Evolutionary conservation across 2,113 vertebrate species (phyloP).

Genomic region (Tringa solitaria): DNA sequence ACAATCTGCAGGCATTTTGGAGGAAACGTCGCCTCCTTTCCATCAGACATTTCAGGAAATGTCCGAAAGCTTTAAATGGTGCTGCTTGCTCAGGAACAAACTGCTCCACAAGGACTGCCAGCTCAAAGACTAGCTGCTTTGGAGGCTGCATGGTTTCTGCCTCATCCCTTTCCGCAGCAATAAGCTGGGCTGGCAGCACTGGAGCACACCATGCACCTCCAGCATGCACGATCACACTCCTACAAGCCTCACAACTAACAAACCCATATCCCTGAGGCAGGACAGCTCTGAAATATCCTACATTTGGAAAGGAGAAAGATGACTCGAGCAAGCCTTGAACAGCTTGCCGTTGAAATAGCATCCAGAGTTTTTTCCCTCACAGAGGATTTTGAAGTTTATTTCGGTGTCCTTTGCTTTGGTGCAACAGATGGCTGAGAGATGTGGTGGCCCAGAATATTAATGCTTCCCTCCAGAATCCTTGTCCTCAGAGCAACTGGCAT

Average conservation of each 20-base stretch:
- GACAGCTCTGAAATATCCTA: neutral
- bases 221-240: neutral
- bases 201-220: accelerated
- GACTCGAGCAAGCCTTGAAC: neutral
- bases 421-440: neutral
- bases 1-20: neutral
- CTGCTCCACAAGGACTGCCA: neutral
- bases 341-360: neutral
- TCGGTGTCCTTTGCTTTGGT: neutral
- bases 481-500: neutral
- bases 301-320: neutral
- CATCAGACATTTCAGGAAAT: neutral
- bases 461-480: neutral
- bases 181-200: neutral
- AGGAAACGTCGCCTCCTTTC: neutral
- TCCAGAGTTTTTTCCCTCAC: neutral
- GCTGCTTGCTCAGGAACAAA: neutral
- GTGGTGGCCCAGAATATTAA: neutral
- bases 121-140: neutral
- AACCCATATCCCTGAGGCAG: neutral
- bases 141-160: accelerated
- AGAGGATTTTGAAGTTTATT: neutral
- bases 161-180: neutral
- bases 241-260: neutral
- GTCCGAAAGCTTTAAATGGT: neutral